Evolutionary conservation across 2,113 vertebrate genomes (phyloP).

Genomic region (Microcebus griseorufus): DNA sequence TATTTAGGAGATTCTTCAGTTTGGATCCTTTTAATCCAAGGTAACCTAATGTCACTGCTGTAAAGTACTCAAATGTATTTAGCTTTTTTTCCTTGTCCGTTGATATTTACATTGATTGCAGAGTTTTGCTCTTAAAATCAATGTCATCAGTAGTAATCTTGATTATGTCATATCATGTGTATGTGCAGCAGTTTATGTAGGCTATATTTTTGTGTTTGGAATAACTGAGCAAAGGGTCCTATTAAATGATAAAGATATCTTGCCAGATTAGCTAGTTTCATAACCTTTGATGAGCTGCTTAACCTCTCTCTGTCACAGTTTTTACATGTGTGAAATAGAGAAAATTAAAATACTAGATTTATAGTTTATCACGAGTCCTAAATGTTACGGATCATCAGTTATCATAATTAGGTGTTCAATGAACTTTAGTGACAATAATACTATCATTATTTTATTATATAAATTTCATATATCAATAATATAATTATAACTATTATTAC

Average conservation of each 20-base stretch:
- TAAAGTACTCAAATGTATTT: not conserved
- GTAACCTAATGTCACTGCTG: not conserved
- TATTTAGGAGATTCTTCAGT: not conserved
- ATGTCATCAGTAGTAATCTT: not conserved
- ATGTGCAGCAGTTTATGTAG: not conserved
- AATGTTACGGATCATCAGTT: not conserved
- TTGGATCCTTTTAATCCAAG: not conserved
- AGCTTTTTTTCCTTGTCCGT: not conserved
- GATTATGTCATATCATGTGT: not conserved
- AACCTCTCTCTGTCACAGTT: not conserved
- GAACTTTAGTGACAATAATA: not conserved
- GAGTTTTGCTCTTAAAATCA: not conserved
- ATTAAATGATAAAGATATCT: not conserved
- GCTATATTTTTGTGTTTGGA: not conserved
- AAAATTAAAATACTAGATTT: not conserved
- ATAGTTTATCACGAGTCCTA: not conserved
- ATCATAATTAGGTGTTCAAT: not conserved
- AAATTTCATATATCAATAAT: not conserved
- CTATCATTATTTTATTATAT: not conserved
- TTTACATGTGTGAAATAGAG: not conserved
- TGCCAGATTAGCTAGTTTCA: not conserved
- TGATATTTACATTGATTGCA: not conserved
- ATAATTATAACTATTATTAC: not conserved
- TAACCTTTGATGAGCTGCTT: not conserved
- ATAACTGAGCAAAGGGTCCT: not conserved